Percentiles rank a stretch among this genome's conserved stretches.
phyloP scores from a whole-genome alignment of 1,140 invertebrate species.

The Gryon sp. region DNA sequence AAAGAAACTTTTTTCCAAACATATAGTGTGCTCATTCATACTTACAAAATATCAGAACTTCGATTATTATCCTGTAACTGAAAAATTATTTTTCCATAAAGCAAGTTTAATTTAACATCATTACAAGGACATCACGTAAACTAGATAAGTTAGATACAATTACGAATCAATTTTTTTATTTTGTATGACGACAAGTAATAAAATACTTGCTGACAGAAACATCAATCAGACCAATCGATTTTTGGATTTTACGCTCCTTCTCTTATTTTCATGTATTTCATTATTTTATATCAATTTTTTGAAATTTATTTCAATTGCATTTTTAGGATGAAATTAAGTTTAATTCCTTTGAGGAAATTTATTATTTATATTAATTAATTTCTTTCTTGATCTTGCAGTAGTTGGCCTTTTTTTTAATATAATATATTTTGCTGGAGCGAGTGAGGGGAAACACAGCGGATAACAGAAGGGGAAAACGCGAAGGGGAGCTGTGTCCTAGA shows the following conservation, averaged over 20 bases:
- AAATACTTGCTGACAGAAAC: slow-evolving; percentile 63
- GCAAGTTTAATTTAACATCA: no score
- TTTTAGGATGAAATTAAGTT: no score
- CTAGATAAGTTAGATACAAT: slow-evolving; percentile 28
- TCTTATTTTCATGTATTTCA: no score
- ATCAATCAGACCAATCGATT: slow-evolving; percentile 6
- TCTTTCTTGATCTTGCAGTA: neutral
- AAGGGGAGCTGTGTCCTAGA: slow-evolving; percentile 13
- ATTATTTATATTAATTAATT: neutral
- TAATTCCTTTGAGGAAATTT: no score
- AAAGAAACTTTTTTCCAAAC: no score
- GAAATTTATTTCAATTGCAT: no score
- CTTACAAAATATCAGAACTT: no score
- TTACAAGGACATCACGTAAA: neutral
- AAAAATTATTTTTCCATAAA: no score
- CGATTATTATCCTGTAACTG: no score
- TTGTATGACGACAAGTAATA: slow-evolving; percentile 57
- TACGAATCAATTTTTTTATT: slow-evolving; percentile 46
- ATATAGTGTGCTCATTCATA: no score
- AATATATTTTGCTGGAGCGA: slow-evolving; percentile 26
- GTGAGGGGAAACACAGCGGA: slow-evolving; percentile 26
- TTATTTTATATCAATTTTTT: no score
- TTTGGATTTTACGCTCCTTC: no score
- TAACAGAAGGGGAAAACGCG: slow-evolving; percentile 32
- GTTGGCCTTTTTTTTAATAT: neutral